A percentile compares a stretch with the other conserved stretches of the same genome.
Conservation (phyloP, 1,140 invertebrate genomes). For the Bombus balteatus region DNA sequence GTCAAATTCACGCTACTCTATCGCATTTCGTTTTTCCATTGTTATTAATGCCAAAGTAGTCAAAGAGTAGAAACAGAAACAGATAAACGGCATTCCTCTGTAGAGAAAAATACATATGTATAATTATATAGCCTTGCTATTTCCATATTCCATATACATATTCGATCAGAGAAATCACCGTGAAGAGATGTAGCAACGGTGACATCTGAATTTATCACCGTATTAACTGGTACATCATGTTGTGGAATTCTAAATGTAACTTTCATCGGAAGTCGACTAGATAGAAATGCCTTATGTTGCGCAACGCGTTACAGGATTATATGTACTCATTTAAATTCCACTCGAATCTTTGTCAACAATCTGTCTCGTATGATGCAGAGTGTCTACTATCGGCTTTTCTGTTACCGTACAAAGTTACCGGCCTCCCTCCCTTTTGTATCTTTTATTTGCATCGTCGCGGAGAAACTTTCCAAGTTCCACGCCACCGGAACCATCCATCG, state of each 20-base stretch:
- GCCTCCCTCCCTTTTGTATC: constrained; percentile 10
- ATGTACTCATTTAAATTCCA: constrained; percentile 41
- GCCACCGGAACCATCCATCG: constrained; percentile 49
- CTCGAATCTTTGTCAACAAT: constrained; percentile 38
- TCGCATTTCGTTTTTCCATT: background rate
- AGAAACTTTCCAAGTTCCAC: constrained; percentile 53
- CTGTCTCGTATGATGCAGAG: constrained; percentile 43
- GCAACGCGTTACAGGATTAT: constrained; percentile 31
- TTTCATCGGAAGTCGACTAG: constrained; percentile 54
- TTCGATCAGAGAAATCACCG: background rate
- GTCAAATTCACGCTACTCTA: no score
- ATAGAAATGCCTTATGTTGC: constrained; percentile 40
- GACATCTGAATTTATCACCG: constrained; percentile 39
- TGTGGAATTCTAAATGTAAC: constrained; percentile 47
- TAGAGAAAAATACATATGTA: background rate
- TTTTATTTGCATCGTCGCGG: constrained; percentile 50
- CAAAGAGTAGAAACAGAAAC: background rate
- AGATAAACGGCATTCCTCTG: background rate
- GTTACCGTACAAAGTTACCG: constrained; percentile 8
- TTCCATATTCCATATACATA: background rate
- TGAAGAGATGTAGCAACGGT: background rate
- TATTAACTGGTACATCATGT: constrained; percentile 25
- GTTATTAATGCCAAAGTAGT: background rate
- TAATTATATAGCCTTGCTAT: background rate
- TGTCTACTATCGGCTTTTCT: constrained; percentile 23